phyloP scores from a whole-genome alignment of 2,888 invertebrate species.

The Dinocampus coccinellae region DNA sequence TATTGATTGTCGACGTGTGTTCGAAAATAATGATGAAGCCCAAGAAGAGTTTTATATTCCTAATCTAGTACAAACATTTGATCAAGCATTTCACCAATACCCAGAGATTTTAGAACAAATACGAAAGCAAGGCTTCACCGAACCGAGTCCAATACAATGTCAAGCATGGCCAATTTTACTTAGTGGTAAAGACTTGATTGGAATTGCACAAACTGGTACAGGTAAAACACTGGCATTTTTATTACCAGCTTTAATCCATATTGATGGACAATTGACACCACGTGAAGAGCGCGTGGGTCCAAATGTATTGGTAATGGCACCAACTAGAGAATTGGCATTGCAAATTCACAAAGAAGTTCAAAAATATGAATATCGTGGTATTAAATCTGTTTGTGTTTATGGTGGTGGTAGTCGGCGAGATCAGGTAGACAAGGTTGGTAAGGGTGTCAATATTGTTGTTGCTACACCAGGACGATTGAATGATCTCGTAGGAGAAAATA shows the following conservation, averaged over 20 bases:
- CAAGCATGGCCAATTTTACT: slow-evolving; percentile 96
- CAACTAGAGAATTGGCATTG: slow-evolving; percentile 91
- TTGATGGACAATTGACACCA: slow-evolving; percentile 86
- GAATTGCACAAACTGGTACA: slow-evolving; percentile 95
- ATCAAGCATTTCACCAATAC: slow-evolving; percentile 78
- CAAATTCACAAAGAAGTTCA: slow-evolving; percentile 93
- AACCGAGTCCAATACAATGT: slow-evolving; percentile 91
- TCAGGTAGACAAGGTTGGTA: slow-evolving; percentile 80
- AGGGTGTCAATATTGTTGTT: slow-evolving; percentile 94
- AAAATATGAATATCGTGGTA: slow-evolving; percentile 90
- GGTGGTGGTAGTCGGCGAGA: slow-evolving; percentile 88
- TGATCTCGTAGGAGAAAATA: slow-evolving; percentile 82
- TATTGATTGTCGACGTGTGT: slow-evolving; percentile 80
- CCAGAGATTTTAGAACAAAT: slow-evolving; percentile 89
- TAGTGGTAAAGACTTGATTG: slow-evolving; percentile 92
- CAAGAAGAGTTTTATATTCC: slow-evolving; percentile 72
- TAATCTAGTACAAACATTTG: slow-evolving; percentile 85
- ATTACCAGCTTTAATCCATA: slow-evolving; percentile 93
- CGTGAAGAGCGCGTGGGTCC: slow-evolving; percentile 83
- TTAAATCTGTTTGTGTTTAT: slow-evolving; percentile 91
- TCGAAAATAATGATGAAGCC: slow-evolving; percentile 71
- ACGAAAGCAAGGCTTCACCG: slow-evolving; percentile 81
- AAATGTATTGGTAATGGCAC: slow-evolving; percentile 89
- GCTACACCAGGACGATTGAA: slow-evolving; percentile 95
- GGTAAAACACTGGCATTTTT: slow-evolving; percentile 95